These are phyloP conservation scores for Pogonomyrmex barbatus DNA, from an alignment of 1,140 invertebrate genomes.

Conservation along the genomic window DNA sequence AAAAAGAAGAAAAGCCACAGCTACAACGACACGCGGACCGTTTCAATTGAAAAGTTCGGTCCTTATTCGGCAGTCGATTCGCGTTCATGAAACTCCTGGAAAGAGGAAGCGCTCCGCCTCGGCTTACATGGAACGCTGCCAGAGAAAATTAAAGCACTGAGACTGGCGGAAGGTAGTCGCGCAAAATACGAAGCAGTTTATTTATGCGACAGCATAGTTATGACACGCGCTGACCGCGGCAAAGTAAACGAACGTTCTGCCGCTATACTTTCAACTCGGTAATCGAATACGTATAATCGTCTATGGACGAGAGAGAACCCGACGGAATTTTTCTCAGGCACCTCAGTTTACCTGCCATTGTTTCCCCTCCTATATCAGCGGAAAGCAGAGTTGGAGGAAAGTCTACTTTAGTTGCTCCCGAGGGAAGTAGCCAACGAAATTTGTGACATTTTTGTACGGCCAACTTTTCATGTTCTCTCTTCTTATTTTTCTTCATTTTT, in stretches of 20 bases:
- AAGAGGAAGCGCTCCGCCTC: neutral
- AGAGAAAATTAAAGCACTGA: conserved; percentile 63
- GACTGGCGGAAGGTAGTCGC: conserved; percentile 31
- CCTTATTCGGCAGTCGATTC: conserved; percentile 51
- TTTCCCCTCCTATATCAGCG: neutral
- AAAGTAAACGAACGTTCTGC: conserved; percentile 3
- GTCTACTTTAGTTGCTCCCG: conserved; percentile 7
- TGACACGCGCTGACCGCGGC: conserved; percentile 19
- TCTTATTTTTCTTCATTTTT: neutral
- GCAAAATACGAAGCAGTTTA: conserved; percentile 48
- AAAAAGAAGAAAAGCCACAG: neutral
- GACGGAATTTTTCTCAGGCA: conserved; percentile 6
- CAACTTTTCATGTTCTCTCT: conserved; percentile 6
- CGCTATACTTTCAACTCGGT: conserved; percentile 30
- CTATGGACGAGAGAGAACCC: conserved; percentile 2
- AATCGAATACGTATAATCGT: conserved; percentile 48
- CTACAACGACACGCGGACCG: conserved; percentile 8
- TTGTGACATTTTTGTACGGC: conserved; percentile 14
- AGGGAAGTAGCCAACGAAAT: conserved; percentile 15
- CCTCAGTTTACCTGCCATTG: conserved; percentile 1
- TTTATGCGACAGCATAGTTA: conserved; percentile 59
- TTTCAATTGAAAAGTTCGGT: conserved; percentile 56
- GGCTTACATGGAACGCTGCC: conserved; percentile 44
- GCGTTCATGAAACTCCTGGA: conserved; percentile 51
- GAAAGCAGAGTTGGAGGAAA: conserved; percentile 34